Percentiles rank a stretch among this genome's conserved stretches.
Evolutionary conservation across 2,113 vertebrate species (phyloP).

Genomic region (Nothoprocta pentlandii): DNA sequence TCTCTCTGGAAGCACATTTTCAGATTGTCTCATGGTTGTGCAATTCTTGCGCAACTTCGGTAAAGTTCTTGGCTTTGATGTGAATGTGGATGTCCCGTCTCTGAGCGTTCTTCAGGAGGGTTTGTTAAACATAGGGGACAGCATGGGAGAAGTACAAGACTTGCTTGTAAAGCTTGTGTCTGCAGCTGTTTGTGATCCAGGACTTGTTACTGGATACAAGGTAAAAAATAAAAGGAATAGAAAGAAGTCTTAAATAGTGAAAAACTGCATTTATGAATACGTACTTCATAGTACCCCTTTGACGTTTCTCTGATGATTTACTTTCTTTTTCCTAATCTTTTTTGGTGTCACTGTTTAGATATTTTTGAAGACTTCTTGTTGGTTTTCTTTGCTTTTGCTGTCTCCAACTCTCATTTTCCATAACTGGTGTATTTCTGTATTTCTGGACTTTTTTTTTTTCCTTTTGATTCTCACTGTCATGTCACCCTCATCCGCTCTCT

Average conservation of each 20-base stretch:
- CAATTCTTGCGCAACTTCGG: conserved; percentile 95
- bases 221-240: conserved; percentile 74
- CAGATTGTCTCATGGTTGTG: conserved; percentile 93
- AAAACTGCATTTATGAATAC: background rate
- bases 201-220: conserved; percentile 90
- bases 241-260: background rate
- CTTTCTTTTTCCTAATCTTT: background rate
- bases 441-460: background rate
- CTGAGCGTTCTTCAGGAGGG: conserved; percentile 90
- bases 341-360: background rate
- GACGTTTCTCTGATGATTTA: background rate
- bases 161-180: conserved; percentile 92
- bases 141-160: conserved; percentile 89
- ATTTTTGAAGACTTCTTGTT: background rate
- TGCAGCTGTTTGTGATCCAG: conserved; percentile 91
- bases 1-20: conserved; percentile 87
- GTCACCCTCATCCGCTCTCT: background rate
- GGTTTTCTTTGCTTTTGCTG: background rate
- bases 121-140: conserved; percentile 88
- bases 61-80: conserved; percentile 91
- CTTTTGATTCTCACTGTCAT: background rate
- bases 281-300: accelerated
- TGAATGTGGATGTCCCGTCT: conserved; percentile 83
- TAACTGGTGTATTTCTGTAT: background rate
- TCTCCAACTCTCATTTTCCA: background rate